Evolutionary conservation across 2,888 invertebrate genomes (phyloP), one percentile per base, ranked within the genome.

Genomic region (Andrena praecox): DNA sequence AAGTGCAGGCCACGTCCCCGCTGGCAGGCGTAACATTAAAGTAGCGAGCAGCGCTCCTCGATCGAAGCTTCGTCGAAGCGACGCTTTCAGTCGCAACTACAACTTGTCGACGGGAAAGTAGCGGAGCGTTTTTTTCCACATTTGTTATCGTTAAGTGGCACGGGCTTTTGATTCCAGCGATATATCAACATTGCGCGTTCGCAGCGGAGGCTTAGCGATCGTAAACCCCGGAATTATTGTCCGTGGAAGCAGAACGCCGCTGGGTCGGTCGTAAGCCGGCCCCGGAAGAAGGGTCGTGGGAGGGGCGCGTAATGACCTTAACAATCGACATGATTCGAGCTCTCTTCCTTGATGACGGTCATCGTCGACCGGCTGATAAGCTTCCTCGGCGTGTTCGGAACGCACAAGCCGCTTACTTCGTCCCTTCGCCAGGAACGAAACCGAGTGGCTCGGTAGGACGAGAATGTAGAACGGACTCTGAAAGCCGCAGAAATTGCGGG

Each of bases 231-330:
- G 79, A 79, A 82, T 82, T 72, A 48, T 33, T 12, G 79, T 42
- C 60, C 59, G 63, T 56, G 76, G 82, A 72, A 56, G 76, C 69
- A 56, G 72, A 79, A 75, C 72, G 42, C n/a, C 50, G 60, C 42
- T 20, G 63, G 78, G 63, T 62, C 42, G 54, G 56, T 50, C 50
- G 77, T 71, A 75, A 82, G 62, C 82, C 42, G 72, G 80, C 68
- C 77, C 88, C 87, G 87, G 87, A 88, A 88, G 85, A 85, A 77
- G 85, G 82, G 85, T 52, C 73, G 77, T 76, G 84, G 75, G 80
- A 77, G 86, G 80, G 87, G 74, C 73, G 63, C 80, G 79, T 86
- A 87, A 87, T 85, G 86, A 87, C 86, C 86, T 87, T 82, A 86
- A 79, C 87, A 86, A 87, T 86, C 87, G 86, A 80, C 87, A 76